Evolutionary conservation across 2,888 invertebrate species (phyloP), one percentile per base, ranked within the genome.

Genomic region (Elmis aenea): DNA sequence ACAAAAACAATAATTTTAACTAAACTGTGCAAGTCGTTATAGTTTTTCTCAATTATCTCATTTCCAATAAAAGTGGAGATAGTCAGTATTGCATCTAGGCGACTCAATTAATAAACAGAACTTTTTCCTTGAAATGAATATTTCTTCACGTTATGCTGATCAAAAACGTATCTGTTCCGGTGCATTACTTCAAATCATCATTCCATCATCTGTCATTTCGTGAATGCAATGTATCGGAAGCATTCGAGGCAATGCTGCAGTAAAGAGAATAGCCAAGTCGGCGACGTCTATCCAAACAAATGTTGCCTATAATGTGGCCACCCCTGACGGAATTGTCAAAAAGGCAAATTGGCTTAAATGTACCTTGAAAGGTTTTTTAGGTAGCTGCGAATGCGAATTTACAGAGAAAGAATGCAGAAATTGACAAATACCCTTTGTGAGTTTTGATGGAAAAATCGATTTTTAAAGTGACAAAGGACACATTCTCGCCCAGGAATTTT

Each of bases 301-400:
- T 33, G 33, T 34, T 18, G 37, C 33, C 42, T 38, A 30, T 38
- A 42, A 45, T 42, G 42, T 33, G 45, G 45, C 42, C 41, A 42
- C 40, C 45, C 42, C 40, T 33, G 39, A 33, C 38, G 42, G 40
- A 45, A 48, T 40, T 39, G 39, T 39, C 37, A 37, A 42, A 38
- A 42, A 48, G 45, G 43, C 46, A 48, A 48, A 48, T 48, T 48
- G 48, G 44, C 42, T 46, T 43, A 46, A 48, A 46, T 42, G 42
- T 37, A 42, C 47, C 42, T 40, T 45, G 33, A 44, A 41, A 45
- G 44, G 40, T 45, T 45, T 45, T 45, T 45, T 45, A 37, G 45
- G 45, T 41, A 37, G 37, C 40, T 35, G 33, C 30, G 37, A 45
- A 45, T 38, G 36, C 33, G 41, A 45, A 41, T 41, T 37, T 32